phyloP scores from a whole-genome alignment of 2,888 invertebrate species.

The Xylocampa areola region DNA sequence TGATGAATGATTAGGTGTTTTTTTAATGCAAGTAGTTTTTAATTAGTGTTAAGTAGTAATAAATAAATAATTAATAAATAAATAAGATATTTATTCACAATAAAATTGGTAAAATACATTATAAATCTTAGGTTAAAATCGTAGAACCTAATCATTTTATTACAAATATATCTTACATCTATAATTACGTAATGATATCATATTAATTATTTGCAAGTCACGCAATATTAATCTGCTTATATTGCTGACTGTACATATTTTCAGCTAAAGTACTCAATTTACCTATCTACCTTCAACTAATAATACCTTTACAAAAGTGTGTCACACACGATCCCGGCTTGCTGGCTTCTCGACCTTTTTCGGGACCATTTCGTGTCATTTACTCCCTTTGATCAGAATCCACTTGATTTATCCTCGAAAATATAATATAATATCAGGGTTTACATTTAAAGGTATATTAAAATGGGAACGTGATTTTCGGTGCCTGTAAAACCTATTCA shows the following conservation, averaged over 20 bases:
- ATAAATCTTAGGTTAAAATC: no score
- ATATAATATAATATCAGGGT: constrained; percentile 20
- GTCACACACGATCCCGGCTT: constrained; percentile 24
- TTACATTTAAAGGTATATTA: not conserved
- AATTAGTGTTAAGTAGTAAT: no score
- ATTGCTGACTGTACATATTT: constrained; percentile 13
- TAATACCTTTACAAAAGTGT: constrained; percentile 36
- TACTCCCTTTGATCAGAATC: constrained; percentile 48
- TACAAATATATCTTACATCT: no score
- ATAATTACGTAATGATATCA: no score
- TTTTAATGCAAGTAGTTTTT: no score
- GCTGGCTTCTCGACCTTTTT: constrained; percentile 49
- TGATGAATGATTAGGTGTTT: no score
- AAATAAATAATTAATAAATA: no score
- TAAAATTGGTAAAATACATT: no score
- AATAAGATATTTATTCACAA: no score
- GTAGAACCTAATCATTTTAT: no score
- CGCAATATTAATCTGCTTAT: no score
- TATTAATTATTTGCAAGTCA: no score
- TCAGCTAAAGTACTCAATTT: constrained; percentile 13
- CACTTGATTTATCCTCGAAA: constrained; percentile 52
- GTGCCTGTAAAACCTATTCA: not conserved
- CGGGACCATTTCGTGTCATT: constrained; percentile 46
- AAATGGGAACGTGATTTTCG: not conserved
- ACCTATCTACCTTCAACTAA: constrained; percentile 26